Evolutionary conservation across 1,140 invertebrate species (phyloP), one percentile per base, ranked within the genome.

Genomic region (Copidosoma floridanum): DNA sequence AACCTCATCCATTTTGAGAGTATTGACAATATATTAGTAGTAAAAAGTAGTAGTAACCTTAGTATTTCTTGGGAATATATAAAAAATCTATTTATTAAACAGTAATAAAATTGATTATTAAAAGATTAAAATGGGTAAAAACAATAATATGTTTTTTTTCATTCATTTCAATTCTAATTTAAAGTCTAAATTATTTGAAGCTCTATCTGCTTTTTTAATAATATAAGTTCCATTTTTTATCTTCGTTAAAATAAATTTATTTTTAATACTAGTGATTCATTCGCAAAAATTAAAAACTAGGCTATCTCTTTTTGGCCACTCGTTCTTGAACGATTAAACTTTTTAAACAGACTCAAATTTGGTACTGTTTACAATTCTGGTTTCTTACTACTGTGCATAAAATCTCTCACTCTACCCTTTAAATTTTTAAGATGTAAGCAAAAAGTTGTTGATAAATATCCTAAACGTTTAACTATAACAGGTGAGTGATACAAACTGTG

Each of bases 401-500:
- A 37, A 4, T 7, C 10, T 52, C 23, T 52, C 12, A 32, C 12
- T 32, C 12, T 32, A 6, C 48, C 48, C 14, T 51, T 51, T 8
- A 51, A 12, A 20, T 56, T 29, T 47, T 56, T 41, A 1, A 56
- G n/a, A 12, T 24, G 41, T 23, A 56, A 46, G 18, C 54, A 56
- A 3, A 41, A 56, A 3, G 54, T 56, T 18, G 43, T 56, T 26
- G 24, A 56, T 7, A 68, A 44, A 16, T 64, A 62, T 2, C 62
- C 64, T 24, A 66, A 58, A 21, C 64, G 47, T 8, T 26, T 7
- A 12, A 66, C 62, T 29, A 52, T 50, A n/a, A 60, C 11, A 14
- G 51, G 24, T 29, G 66, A 62, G 58, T 68, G 60, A 47, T 40
- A 26, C 1, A 68, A 6, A 35, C 47, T 58, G 29, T 66, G 62